Evolutionary conservation across 2,888 invertebrate genomes (phyloP).

Genomic region (Tiliacea citrago): DNA sequence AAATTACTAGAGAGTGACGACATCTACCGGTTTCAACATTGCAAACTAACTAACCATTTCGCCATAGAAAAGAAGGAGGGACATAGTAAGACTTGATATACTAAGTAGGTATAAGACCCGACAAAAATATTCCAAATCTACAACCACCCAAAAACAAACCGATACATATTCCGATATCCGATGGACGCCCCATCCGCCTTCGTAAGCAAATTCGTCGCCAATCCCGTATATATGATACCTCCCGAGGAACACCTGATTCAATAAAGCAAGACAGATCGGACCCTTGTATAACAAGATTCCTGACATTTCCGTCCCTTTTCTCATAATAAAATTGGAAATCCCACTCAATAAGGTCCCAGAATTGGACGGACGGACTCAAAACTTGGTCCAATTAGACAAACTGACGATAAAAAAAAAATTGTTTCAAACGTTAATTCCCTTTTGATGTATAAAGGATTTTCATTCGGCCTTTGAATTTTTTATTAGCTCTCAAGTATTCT

Average conservation of each 20-base stretch:
- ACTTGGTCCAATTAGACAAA: slow-evolving; percentile 67
- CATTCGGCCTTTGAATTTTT: slow-evolving; percentile 62
- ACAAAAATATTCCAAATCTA: slow-evolving; percentile 12
- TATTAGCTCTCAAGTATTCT: slow-evolving; percentile 61
- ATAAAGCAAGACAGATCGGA: slow-evolving; percentile 70
- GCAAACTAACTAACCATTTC: too few species aligned
- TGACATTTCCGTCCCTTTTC: slow-evolving; percentile 71
- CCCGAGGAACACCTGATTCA: slow-evolving; percentile 74
- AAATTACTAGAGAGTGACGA: too few species aligned
- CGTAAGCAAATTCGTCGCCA: slow-evolving; percentile 62
- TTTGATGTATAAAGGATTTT: slow-evolving; percentile 66
- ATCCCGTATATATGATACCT: slow-evolving; percentile 64
- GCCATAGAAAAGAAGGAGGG: too few species aligned
- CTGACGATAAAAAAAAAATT: slow-evolving; percentile 57
- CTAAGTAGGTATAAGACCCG: not conserved
- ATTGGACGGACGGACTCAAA: slow-evolving; percentile 71
- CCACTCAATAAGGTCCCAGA: slow-evolving; percentile 61
- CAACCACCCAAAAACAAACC: not conserved
- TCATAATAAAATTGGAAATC: slow-evolving; percentile 77
- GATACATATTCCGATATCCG: slow-evolving; percentile 36
- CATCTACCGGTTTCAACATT: too few species aligned
- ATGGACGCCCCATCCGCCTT: slow-evolving; percentile 38
- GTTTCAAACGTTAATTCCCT: slow-evolving; percentile 63
- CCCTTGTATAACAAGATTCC: slow-evolving; percentile 74
- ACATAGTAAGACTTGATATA: not conserved